Evolutionary conservation across 1,140 invertebrate species (phyloP), one percentile per base, ranked within the genome.

Genomic region (Arctopsyche grandis): DNA sequence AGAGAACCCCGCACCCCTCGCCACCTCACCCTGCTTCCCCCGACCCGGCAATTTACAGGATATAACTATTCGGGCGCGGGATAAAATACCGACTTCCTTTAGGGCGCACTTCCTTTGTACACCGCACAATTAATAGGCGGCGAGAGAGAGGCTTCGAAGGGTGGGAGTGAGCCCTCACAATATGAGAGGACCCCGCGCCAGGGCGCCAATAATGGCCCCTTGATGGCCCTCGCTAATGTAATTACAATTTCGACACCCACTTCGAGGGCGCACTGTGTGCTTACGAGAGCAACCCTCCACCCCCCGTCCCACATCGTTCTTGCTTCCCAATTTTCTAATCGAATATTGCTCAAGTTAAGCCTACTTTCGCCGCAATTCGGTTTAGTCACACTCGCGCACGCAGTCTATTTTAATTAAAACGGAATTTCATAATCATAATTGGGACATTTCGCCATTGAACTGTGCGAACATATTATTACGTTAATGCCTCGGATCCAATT

Each of bases 191-290:
- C 29, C 29, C 29, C 29, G 29, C 29, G 29, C 29, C 29, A 4
- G 48, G 38, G 74, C 66, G 77, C 21, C 74, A 69, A 77, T 79
- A 81, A 79, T 79, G 77, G 52, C 19, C 60, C 48, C 80, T 44
- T 48, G 80, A 79, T 79, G 74, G 77, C 77, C 19, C 73, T 24
- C 24, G 80, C 73, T 81, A 79, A 81, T 81, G 80, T 81, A 74
- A 81, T 81, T 79, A 81, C 77, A 79, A 81, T 81, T 81, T 79
- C 73, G 44, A 66, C 77, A 79, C 78, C 78, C 29, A 38, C 29
- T 38, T 38, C 29, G 29, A 38, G 48, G 48, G 10, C 48, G 48
- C 48, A 14, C 48, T 81, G 16, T 75, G 71, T 77, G 60, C 46
- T 70, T 48, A 38, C 44, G 80, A 43, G 75, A 48, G 80, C n/a